These are phyloP conservation scores for Danio choprae DNA, from an alignment of 2,797 vertebrate genomes.

Conservation along the genomic window DNA sequence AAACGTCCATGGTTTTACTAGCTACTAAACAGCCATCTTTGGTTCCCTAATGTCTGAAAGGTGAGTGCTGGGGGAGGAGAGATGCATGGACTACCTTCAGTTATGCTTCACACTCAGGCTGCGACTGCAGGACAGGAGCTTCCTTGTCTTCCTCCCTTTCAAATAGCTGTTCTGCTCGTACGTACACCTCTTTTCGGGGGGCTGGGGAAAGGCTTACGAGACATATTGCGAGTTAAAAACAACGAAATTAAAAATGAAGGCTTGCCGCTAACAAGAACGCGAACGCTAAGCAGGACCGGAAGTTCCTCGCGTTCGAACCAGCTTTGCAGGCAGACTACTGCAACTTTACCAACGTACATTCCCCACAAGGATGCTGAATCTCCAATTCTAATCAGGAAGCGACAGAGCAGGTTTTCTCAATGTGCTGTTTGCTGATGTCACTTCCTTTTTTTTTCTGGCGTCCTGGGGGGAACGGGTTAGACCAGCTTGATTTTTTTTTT, in stretches of 20 bases:
- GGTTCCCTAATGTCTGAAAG: constrained; percentile 70
- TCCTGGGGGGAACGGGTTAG: constrained; percentile 71
- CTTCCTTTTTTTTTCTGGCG: constrained; percentile 70
- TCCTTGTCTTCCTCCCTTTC: constrained; percentile 39
- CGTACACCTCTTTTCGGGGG: constrained; percentile 17
- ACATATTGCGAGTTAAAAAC: constrained; percentile 46
- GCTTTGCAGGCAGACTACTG: constrained; percentile 43
- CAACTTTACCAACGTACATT: constrained; percentile 45
- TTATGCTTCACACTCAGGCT: constrained; percentile 84
- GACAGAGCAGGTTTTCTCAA: constrained; percentile 78
- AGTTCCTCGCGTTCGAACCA: constrained; percentile 34
- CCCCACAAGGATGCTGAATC: constrained; percentile 61
- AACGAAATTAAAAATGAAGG: constrained; percentile 17
- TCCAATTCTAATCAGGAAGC: constrained; percentile 76
- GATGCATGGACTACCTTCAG: constrained; percentile 80
- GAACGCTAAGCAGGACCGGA: constrained; percentile 37
- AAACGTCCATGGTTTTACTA: constrained; percentile 78
- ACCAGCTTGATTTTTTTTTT: constrained; percentile 68
- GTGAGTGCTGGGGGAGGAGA: constrained; percentile 60
- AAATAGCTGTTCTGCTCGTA: constrained; percentile 37
- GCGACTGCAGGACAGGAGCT: constrained; percentile 70
- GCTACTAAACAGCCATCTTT: constrained; percentile 83
- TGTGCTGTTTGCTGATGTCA: constrained; percentile 71
- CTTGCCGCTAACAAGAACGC: constrained; percentile 45
- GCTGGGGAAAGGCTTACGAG: constrained; percentile 47